Evolutionary conservation across 2,888 invertebrate genomes (phyloP), one percentile per base, ranked within the genome.

Genomic region (Pachydiplax longipennis): DNA sequence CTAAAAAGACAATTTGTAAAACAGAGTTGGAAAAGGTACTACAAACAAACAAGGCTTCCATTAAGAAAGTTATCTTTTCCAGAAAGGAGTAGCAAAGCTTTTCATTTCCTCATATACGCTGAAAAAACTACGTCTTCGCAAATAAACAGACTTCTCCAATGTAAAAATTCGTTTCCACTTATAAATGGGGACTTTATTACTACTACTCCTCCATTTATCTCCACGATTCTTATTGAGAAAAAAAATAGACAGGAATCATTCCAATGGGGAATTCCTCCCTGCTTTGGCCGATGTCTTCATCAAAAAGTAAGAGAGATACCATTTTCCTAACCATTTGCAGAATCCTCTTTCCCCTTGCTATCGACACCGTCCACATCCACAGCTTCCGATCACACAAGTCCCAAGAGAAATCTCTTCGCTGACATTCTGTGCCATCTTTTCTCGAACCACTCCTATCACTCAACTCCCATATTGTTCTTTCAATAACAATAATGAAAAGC

Each of bases 401-500:
- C 87, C 87, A 31, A 12, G 87, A 87, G 87, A 87, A 87, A 87
- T 87, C 37, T 87, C 61, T 22, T 83, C 58, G 58, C 53, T 25
- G 87, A 61, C 87, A 87, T 87, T 40, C 87, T 22, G 87, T 61
- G 37, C 61, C 87, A 87, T 87, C 87, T 87, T 87, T 87, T 87
- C 87, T 61, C 37, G 87, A 87, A 61, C 87, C 87, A 87, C 87
- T 87, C 87, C 61, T 61, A 87, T 87, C 87, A 90, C 91, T 90
- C 91, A 80, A 82, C 90, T 80, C 90, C 90, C 73, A 83, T 91
- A 91, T 91, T 91, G 91, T 91, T 91, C 91, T 91, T 91, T 90
- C 91, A 91, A 91, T 91, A 91, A 91, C 90, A 91, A 91, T 90
- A 91, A 91, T 90, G 91, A 90, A 90, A 73, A 90, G 90, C 80